Evolutionary conservation across 1,140 invertebrate species (phyloP), one percentile per base, ranked within the genome.

Genomic region (Phenacoccus solenopsis): DNA sequence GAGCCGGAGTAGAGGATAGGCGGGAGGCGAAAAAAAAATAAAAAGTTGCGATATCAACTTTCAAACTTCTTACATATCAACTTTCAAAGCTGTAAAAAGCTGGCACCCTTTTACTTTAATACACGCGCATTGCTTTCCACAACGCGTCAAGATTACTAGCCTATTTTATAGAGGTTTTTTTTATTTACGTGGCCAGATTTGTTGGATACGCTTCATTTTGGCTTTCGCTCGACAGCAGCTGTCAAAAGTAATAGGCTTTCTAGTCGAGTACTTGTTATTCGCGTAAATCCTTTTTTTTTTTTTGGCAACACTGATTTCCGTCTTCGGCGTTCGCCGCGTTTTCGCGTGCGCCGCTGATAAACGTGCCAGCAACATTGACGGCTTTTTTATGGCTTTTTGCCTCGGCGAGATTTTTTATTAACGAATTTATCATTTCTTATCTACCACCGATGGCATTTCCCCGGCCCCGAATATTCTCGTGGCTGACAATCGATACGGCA

Each of bases 11-110:
- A 7, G 21, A 59, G 56, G 21, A 20, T 20, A 9, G 7, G 21
- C 30, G 30, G 30, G 30, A 20, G 21, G 56, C 56, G 20, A 59
- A 59, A 20, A 59, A 59, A 20, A 20, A 59, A n/a, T 20, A 64
- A 64, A 64, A 64, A 64, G 59, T 64, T 64, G 25, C 59, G 10
- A 64, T 64, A 64, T 64, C 59, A 27, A 64, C 22, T 64, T 24
- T 64, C 59, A 64, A 64, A 64, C 59, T 64, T 64, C 59, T 64
- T 64, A 64, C 59, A 64, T 64, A 64, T 64, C 59, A 64, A 64
- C 59, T 64, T 64, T 64, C 59, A 27, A 64, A 64, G 59, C 59
- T 64, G 25, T 25, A 64, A 64, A 27, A 64, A 64, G 59, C 59
- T 64, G 59, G 59, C 59, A 64, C 59, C 59, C 59, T 64, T 64